These are phyloP conservation scores for Apeltes quadracus DNA, from an alignment of 2,113 vertebrate genomes.

Conservation along the genomic window DNA sequence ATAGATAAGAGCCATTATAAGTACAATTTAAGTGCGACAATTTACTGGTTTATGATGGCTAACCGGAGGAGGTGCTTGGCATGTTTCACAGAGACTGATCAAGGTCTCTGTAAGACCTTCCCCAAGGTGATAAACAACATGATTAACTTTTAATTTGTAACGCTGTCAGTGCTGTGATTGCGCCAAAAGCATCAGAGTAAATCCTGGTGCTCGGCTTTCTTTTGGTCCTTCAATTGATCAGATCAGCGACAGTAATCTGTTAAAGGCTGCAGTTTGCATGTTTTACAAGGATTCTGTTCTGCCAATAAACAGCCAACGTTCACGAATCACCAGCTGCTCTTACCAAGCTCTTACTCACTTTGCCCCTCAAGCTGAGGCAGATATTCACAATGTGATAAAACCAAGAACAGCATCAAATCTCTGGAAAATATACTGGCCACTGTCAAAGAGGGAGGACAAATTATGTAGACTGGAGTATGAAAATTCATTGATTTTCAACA, in stretches of 20 bases:
- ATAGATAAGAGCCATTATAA: too few species aligned
- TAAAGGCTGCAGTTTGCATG: conserved; percentile 46
- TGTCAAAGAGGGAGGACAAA: neutral
- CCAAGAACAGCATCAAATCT: conserved; percentile 23
- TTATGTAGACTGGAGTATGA: neutral
- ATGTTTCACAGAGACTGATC: neutral
- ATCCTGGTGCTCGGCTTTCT: conserved; percentile 46
- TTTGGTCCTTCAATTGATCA: conserved; percentile 45
- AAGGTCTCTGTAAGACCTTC: neutral
- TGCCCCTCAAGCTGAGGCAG: conserved; percentile 24
- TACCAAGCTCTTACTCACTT: conserved; percentile 37
- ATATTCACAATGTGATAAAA: conserved; percentile 43
- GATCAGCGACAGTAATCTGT: conserved; percentile 52
- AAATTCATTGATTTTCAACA: neutral
- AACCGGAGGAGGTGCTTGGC: neutral
- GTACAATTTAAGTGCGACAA: too few species aligned
- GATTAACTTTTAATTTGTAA: conserved; percentile 7
- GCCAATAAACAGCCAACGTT: conserved; percentile 35
- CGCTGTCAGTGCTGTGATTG: neutral
- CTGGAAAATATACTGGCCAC: neutral
- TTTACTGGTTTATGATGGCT: neutral
- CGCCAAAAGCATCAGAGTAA: conserved; percentile 43
- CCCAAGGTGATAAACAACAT: neutral
- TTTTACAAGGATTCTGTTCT: conserved; percentile 30
- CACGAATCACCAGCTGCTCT: conserved; percentile 55